Evolutionary conservation across 2,113 vertebrate genomes (phyloP).

Genomic region (Plotosus lineatus): DNA sequence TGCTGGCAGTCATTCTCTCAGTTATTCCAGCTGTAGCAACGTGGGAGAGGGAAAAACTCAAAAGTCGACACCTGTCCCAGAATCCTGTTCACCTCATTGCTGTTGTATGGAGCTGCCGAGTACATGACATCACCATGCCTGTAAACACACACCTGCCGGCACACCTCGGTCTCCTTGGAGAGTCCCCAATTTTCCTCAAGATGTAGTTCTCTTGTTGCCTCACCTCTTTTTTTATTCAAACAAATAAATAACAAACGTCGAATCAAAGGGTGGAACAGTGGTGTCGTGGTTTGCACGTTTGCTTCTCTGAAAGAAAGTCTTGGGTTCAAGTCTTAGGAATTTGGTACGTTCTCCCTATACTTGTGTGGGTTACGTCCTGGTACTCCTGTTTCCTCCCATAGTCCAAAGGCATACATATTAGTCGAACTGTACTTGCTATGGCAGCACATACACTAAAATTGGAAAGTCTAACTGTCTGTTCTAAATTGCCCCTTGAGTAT

Average conservation of each 20-base stretch:
- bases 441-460: too few species aligned
- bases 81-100: slow-evolving; percentile 49
- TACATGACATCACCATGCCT: slow-evolving; percentile 38
- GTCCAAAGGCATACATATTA: too few species aligned
- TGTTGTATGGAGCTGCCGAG: slow-evolving; percentile 42
- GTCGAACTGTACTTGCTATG: too few species aligned
- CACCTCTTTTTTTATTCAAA: not conserved
- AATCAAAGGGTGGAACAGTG: not conserved
- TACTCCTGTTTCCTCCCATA: too few species aligned
- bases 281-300: too few species aligned
- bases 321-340: too few species aligned
- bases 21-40: slow-evolving; percentile 32
- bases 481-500: too few species aligned
- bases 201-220: not conserved
- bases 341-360: too few species aligned
- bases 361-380: too few species aligned
- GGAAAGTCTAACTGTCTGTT: too few species aligned
- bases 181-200: not conserved
- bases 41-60: slow-evolving; percentile 33
- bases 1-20: slow-evolving; percentile 51
- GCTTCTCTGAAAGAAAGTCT: too few species aligned
- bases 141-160: slow-evolving; percentile 31
- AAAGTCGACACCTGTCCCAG: slow-evolving; percentile 39
- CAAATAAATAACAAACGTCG: not conserved
- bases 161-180: not conserved